Evolutionary conservation across 1,140 invertebrate genomes (phyloP), one percentile per base, ranked within the genome.

Genomic region (Trichomalopsis sarcophagae): DNA sequence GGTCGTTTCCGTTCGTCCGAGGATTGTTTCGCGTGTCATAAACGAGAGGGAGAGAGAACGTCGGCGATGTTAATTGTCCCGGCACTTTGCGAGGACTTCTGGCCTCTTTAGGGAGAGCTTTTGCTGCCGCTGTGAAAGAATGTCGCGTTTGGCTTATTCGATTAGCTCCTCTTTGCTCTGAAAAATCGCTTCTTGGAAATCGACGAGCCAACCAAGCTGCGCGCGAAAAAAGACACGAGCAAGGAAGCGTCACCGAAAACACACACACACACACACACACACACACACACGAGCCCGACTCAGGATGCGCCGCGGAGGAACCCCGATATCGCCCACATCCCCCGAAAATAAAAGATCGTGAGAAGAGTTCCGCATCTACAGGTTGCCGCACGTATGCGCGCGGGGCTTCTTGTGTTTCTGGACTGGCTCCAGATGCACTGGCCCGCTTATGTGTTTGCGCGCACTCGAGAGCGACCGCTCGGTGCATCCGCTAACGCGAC

Each of bases 341-440:
- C 55, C 55, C 17, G 5, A 62, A 62, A 62, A 62, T 30, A 71
- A 81, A 69, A 69, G 62, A 55, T 33, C 80, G 27, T 50, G 36
- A 81, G 47, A 21, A 27, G 36, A 55, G 79, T 30, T 27, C 10
- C 47, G 62, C 69, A 83, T 86, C 81, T 80, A 86, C 85, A 86
- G 81, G 81, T 83, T 86, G 76, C 14, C 55, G 62, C 76, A 66
- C 76, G 27, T 84, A 77, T 36, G 74, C 74, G 62, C 55, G 74
- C 74, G 62, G 81, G 71, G 81, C 62, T 86, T 79, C 82, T 81
- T 74, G 17, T 74, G 30, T 81, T 86, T 79, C 78, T 86, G 82
- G 82, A 86, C 81, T 14, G 79, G 76, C 71, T 84, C 85, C 81
- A 86, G 77, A 76, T 62, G 10, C 33, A 76, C 33, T 40, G 50